Evolutionary conservation across 1,140 invertebrate species (phyloP).

Genomic region (Drosophila funebris): DNA sequence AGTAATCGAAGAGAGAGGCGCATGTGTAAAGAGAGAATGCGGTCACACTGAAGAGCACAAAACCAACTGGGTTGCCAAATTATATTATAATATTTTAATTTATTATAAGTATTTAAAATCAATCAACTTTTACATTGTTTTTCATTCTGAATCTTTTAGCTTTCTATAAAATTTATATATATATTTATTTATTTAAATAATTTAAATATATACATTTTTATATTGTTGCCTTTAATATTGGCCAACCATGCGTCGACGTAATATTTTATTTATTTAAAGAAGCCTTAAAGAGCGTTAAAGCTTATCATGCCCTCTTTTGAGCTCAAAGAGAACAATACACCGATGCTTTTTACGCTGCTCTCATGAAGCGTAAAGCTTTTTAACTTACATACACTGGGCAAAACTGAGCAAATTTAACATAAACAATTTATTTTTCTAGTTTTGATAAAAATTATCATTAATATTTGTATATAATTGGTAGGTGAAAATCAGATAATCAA

Average conservation of each 20-base stretch:
- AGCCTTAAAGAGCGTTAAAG: conserved; percentile 27
- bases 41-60: conserved; percentile 21
- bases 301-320: background rate
- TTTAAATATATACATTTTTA: background rate
- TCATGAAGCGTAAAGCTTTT: conserved; percentile 24
- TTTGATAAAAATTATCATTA: background rate
- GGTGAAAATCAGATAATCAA: background rate
- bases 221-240: background rate
- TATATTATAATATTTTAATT: background rate
- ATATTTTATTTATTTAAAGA: background rate
- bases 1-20: conserved; percentile 41
- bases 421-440: background rate
- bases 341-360: background rate
- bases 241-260: conserved; percentile 7
- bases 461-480: background rate
- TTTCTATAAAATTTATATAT: too few species aligned
- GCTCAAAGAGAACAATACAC: conserved; percentile 14
- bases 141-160: too few species aligned
- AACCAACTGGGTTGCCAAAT: conserved; percentile 47
- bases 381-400: conserved; percentile 32
- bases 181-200: background rate
- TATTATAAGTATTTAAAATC: background rate
- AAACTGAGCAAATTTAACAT: conserved; percentile 6
- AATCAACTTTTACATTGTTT: too few species aligned
- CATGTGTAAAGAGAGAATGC: background rate